Conservation (phyloP, 2,888 invertebrate genomes). For the Desoria tigrina region DNA sequence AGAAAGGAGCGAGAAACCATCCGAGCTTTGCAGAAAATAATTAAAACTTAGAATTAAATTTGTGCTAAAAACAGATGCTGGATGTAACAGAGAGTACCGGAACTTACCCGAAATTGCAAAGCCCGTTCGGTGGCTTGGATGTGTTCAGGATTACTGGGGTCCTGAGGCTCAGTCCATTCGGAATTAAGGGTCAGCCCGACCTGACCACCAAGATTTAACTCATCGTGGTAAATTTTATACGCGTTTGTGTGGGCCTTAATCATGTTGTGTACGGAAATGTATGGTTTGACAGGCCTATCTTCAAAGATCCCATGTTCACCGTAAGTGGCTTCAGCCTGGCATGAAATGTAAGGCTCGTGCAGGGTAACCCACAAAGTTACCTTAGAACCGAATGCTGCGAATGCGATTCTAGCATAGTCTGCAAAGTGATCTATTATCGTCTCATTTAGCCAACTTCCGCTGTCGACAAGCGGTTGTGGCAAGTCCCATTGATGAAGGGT, state of each 20-base stretch:
- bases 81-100: too few relatives aligned
- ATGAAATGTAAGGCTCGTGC: slow-evolving; percentile 46
- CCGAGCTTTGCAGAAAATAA: slow-evolving; percentile 36
- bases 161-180: slow-evolving; percentile 34
- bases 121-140: slow-evolving; percentile 27
- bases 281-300: slow-evolving; percentile 33
- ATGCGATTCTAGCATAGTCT: slow-evolving; percentile 60
- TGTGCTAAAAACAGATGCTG: too few relatives aligned
- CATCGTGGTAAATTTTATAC: slow-evolving; percentile 31
- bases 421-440: slow-evolving; percentile 60
- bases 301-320: slow-evolving; percentile 11
- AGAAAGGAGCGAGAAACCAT: slow-evolving; percentile 44
- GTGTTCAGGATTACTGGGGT: slow-evolving; percentile 28
- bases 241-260: slow-evolving; percentile 31
- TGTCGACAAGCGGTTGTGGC: slow-evolving; percentile 59
- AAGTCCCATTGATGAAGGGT: slow-evolving; percentile 56
- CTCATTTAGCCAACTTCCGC: slow-evolving; percentile 58
- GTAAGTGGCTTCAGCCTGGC: slow-evolving; percentile 28
- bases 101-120: slow-evolving; percentile 37
- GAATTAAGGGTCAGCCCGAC: slow-evolving; percentile 33
- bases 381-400: slow-evolving; percentile 60
- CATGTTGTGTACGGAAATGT: slow-evolving; percentile 31
- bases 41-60: too few relatives aligned
- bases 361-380: slow-evolving; percentile 54
- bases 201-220: slow-evolving; percentile 27